Evolutionary conservation across 2,797 vertebrate species (phyloP).

Genomic region (Falco berigora): DNA sequence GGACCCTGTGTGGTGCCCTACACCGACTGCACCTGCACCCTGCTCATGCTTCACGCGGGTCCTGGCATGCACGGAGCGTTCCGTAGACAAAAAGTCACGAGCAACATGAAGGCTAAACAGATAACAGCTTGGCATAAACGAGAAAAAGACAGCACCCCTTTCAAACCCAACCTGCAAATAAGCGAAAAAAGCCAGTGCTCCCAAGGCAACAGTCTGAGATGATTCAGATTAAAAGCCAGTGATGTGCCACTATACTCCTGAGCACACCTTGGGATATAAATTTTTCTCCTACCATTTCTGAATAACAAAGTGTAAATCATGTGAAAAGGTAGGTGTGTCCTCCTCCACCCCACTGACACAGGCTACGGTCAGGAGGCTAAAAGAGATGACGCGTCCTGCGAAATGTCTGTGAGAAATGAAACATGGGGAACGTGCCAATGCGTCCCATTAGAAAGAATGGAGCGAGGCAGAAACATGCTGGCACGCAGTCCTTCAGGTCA

Average conservation of each 20-base stretch:
- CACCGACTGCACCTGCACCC: neutral
- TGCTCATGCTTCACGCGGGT: neutral
- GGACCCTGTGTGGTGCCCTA: neutral
- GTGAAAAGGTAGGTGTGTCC: neutral
- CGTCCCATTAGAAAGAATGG: neutral
- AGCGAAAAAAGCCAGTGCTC: neutral
- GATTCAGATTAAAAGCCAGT: neutral
- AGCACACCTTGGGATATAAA: neutral
- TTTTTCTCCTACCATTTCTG: neutral
- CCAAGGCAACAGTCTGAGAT: neutral
- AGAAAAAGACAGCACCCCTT: neutral
- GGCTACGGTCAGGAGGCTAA: neutral
- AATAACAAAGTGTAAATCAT: neutral
- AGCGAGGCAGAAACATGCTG: neutral
- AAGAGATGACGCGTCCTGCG: neutral
- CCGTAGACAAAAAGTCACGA: neutral
- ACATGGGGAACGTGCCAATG: fast-evolving
- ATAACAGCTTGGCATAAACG: neutral
- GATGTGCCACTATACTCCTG: neutral
- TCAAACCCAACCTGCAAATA: neutral
- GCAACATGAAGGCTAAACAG: neutral
- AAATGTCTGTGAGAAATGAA: neutral
- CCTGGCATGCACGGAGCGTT: neutral
- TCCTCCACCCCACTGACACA: neutral
- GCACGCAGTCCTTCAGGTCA: neutral